Evolutionary conservation across 2,113 vertebrate genomes (phyloP), one percentile per base, ranked within the genome.

Genomic region (Smithornis capensis): DNA sequence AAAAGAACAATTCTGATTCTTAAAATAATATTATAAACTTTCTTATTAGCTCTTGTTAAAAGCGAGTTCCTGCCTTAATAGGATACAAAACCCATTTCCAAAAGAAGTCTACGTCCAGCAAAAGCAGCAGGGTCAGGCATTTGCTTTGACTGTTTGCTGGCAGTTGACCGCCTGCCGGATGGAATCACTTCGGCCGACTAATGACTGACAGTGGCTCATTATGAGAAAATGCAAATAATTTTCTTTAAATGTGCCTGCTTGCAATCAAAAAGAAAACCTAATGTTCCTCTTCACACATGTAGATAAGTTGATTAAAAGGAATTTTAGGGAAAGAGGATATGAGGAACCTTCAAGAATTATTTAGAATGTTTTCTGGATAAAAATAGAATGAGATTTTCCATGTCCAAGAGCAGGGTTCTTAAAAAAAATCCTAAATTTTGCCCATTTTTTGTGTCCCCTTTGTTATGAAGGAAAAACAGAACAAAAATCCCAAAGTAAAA

Each of bases 1-100:
- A 59, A 70, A 84, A 93, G 83, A 92, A 89, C 75, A 55, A 89
- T 89, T 92, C 71, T 69, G 33, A 40, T 33, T 47, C 60, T 81
- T 86, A 85, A 80, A 93, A 83, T 78, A 92, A 86, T 87, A 56
- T 78, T 87, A 91, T 49, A 92, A 93, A 94, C 90, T 89, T 92
- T 92, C 79, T 90, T 95, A 90, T 81, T 94, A 83, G 42, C 27
- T 83, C 88, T 40, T 93, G 88, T 27, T 92, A 95, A 90, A 88
- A 47, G 64, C 17, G 1, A 95, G 84, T 95, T 97, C 92, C 93
- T 90, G 91, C 60, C 92, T 88, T 60, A 83, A 71, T 90, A 68
- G 60, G 68, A 81, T 77, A 92, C 60, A 90, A 95, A 94, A 74
- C 47, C 68, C 31, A 75, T 93, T 95, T 94, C 86, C 91, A 94